Percentiles rank a stretch among this genome's conserved stretches.
Conservation (phyloP, 2,888 invertebrate species). For the Agrochola circellaris region DNA sequence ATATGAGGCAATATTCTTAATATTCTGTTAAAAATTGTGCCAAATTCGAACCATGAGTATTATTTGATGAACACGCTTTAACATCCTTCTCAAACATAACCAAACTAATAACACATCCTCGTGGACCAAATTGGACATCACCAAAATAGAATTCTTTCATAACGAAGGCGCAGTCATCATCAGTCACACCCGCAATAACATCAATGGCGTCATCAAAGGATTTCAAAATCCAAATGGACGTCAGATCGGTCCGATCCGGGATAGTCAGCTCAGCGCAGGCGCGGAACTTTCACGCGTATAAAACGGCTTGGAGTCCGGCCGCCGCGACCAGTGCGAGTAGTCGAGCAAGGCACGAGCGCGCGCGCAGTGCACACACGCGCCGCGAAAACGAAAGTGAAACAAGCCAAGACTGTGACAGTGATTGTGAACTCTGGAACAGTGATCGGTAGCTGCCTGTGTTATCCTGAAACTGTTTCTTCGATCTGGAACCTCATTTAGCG, state of each 20-base stretch:
- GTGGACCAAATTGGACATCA: constrained; percentile 8
- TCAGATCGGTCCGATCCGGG: constrained; percentile 83
- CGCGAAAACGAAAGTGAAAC: constrained; percentile 87
- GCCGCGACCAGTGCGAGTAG: constrained; percentile 86
- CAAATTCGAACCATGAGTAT: not conserved
- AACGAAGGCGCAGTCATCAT: constrained; percentile 42
- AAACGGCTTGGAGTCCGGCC: constrained; percentile 80
- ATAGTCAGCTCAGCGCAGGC: constrained; percentile 79
- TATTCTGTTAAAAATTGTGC: not conserved
- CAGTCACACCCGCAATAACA: constrained; percentile 68
- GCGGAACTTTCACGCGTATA: constrained; percentile 90
- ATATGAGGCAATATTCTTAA: no score
- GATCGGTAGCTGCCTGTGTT: constrained; percentile 87
- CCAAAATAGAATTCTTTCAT: constrained; percentile 45
- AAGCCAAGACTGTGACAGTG: constrained; percentile 84
- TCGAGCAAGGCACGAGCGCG: constrained; percentile 75
- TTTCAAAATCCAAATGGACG: constrained; percentile 84
- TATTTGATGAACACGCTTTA: not conserved
- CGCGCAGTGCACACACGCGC: constrained; percentile 72
- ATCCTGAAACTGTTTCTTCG: constrained; percentile 87
- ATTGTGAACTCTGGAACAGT: constrained; percentile 88
- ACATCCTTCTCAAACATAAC: constrained; percentile 15
- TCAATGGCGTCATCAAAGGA: constrained; percentile 83
- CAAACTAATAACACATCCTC: constrained; percentile 25
- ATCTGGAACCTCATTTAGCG: constrained; percentile 74